Evolutionary conservation across 2,113 vertebrate genomes (phyloP), one percentile per base, ranked within the genome.

Genomic region (Lampris megalopsis): DNA sequence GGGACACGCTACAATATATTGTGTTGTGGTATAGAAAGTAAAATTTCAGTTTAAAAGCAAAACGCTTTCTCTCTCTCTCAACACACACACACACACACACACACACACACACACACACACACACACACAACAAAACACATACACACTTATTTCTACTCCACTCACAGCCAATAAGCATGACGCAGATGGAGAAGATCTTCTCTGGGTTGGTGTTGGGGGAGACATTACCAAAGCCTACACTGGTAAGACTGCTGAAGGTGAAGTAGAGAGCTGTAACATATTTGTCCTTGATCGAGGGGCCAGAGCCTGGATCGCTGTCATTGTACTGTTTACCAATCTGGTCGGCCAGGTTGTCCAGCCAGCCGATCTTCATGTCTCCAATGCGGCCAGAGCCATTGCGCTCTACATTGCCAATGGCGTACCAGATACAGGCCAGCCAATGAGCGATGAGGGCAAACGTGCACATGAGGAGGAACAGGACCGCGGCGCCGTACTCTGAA

Each of bases 91-190:
- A 7, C 48, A 64, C 37, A 45, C 1, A 8, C 42, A 57, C 63
- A 48, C 37, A 49, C 13, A 50, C 64, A 37, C 38, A 68, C 13
- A 63, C 36, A 54, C 65, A 52, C 73, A 57, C 58, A 45, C 54
- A 57, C 49, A 37, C 40, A 49, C 57, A 45, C 9, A 48, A 3
- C 24, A 24, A 24, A 24, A 24, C 24, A 24, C 24, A 24, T 24
- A 24, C 24, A 24, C 24, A 41, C 2, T 24, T 24, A 53, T 2
- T 4, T 48, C 10, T 6, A n/a, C 11, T 47, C 24, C 62, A 97
- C 98, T 98, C 91, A 99, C 98, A 98, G 93, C 98, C 98, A 2
- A 99, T 98, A 37, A 99, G 96, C 98, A 99, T 99, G 92, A 99
- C 96, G 4, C 98, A 99, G 94, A 99, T 99, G 90, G 98, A 99